A percentile compares a stretch with the other conserved stretches of the same genome.
Evolutionary conservation across 2,797 vertebrate genomes (phyloP).

Genomic region (Apogon talboti): DNA sequence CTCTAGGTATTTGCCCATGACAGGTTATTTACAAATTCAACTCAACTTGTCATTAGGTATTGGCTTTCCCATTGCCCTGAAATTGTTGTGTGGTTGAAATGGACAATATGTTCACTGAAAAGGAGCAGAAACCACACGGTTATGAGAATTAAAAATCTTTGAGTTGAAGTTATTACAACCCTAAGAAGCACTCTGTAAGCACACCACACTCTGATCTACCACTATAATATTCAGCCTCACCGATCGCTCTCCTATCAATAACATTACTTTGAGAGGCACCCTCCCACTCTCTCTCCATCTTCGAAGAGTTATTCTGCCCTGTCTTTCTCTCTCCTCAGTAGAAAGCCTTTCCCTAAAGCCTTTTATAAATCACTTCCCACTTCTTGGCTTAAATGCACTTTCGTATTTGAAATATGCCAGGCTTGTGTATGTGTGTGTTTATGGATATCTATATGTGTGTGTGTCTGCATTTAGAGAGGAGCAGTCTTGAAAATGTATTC

Average conservation of each 20-base stretch:
- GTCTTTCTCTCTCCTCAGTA: slow-evolving; percentile 61
- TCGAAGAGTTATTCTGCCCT: slow-evolving; percentile 63
- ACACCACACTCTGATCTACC: slow-evolving; percentile 25
- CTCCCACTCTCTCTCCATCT: slow-evolving; percentile 62
- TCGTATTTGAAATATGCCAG: slow-evolving; percentile 68
- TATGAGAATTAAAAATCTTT: slow-evolving; percentile 17
- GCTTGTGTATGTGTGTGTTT: slow-evolving; percentile 1
- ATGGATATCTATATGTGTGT: slow-evolving; percentile 11
- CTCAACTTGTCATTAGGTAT: too few relatives aligned
- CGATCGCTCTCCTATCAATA: slow-evolving; percentile 52
- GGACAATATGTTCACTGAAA: too few relatives aligned
- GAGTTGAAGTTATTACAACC: slow-evolving; percentile 36
- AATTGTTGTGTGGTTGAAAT: slow-evolving; percentile 9
- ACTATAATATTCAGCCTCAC: slow-evolving; percentile 42
- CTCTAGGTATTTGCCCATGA: too few relatives aligned
- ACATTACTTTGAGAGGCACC: slow-evolving; percentile 53
- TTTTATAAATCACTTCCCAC: slow-evolving; percentile 78
- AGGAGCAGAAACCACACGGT: slow-evolving; percentile 1
- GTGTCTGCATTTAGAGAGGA: slow-evolving; percentile 14
- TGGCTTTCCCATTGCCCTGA: too few relatives aligned
- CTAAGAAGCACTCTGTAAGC: slow-evolving; percentile 32
- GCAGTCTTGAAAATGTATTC: slow-evolving; percentile 54
- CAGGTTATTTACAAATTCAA: too few relatives aligned
- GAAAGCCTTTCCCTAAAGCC: slow-evolving; percentile 68
- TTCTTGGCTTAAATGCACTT: slow-evolving; percentile 74